phyloP scores from a whole-genome alignment of 2,113 vertebrate genomes.

The Kryptolebias marmoratus region DNA sequence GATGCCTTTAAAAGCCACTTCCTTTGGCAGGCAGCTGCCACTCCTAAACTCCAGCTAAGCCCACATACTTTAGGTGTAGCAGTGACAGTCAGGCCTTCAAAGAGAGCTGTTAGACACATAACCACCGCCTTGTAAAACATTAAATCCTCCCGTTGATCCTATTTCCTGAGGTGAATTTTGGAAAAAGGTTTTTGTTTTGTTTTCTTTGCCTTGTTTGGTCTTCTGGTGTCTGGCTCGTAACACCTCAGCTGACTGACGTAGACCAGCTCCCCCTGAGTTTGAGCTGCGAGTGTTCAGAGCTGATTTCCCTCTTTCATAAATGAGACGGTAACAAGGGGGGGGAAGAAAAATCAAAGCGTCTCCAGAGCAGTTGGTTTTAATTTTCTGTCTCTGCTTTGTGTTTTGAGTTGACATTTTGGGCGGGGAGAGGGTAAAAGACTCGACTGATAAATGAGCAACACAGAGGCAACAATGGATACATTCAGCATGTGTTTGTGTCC shows the following conservation, averaged over 20 bases:
- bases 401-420: conserved; percentile 38
- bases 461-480: conserved; percentile 61
- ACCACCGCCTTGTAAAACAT: conserved; percentile 60
- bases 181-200: conserved; percentile 22
- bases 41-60: conserved; percentile 25
- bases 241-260: conserved; percentile 46
- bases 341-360: conserved; percentile 46
- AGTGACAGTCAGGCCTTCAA: conserved; percentile 64
- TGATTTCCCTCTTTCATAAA: conserved; percentile 50
- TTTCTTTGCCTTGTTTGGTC: conserved; percentile 62
- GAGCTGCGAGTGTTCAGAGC: conserved; percentile 41
- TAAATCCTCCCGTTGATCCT: conserved; percentile 66
- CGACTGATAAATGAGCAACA: conserved; percentile 60
- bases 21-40: conserved; percentile 52
- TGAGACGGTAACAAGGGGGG: conserved; percentile 32
- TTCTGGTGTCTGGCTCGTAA: conserved; percentile 48
- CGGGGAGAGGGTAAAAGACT: neutral
- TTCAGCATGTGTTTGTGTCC: conserved; percentile 57
- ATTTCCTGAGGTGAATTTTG: conserved; percentile 70
- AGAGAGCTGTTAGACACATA: conserved; percentile 61
- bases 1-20: conserved; percentile 38
- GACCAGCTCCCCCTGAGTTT: conserved; percentile 30
- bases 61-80: conserved; percentile 58
- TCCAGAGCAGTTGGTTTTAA: conserved; percentile 70
- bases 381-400: conserved; percentile 61